Conservation (phyloP, 1,140 invertebrate genomes). For the Drosophila elegans region DNA sequence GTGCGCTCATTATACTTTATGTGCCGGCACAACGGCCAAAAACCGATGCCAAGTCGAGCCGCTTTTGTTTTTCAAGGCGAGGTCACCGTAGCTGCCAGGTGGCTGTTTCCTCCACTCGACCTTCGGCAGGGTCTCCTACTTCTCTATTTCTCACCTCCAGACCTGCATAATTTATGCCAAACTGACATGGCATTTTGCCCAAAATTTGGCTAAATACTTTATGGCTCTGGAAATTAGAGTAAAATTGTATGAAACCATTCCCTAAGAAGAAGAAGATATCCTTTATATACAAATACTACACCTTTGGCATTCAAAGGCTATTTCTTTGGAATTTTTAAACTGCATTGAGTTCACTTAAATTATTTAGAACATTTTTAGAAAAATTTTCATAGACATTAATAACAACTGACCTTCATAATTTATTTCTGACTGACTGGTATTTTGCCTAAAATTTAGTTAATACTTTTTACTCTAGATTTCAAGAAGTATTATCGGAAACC, state of each 20-base stretch:
- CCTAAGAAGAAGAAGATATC: not conserved
- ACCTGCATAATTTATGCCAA: constrained; percentile 43
- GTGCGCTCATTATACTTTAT: constrained; percentile 77
- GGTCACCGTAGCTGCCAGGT: constrained; percentile 1
- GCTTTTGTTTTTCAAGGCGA: constrained; percentile 19
- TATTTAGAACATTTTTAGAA: no score
- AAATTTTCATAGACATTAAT: no score
- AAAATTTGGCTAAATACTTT: constrained; percentile 16
- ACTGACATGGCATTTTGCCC: constrained; percentile 35
- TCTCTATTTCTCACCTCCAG: constrained; percentile 29
- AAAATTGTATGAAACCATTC: not conserved
- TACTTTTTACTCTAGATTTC: no score
- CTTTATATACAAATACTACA: not conserved
- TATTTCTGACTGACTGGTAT: no score
- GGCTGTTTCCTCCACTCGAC: constrained; percentile 30
- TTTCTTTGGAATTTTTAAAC: no score
- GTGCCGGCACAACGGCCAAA: constrained; percentile 40
- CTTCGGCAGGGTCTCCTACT: constrained; percentile 23
- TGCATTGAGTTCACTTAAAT: no score
- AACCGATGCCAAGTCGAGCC: constrained; percentile 46
- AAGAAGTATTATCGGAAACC: no score
- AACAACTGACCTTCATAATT: no score
- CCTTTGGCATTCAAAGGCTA: no score
- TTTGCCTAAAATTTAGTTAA: no score
- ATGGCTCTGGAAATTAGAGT: not conserved